These are phyloP conservation scores for Ectemnius cavifrons DNA, from an alignment of 2,888 invertebrate genomes.

Conservation along the genomic window DNA sequence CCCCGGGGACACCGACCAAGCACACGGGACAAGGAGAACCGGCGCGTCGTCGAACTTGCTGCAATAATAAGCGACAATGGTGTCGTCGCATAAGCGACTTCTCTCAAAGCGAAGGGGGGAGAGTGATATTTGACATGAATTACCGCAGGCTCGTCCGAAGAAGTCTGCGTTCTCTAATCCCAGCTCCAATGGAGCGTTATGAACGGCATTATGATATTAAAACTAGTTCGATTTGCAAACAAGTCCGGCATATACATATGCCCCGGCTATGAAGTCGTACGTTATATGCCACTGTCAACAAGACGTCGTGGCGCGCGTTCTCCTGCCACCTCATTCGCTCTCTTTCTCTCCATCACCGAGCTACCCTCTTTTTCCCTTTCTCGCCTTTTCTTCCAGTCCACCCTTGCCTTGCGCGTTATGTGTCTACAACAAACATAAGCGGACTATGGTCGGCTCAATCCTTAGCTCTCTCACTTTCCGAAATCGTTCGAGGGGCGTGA, in stretches of 20 bases:
- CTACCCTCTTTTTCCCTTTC: too few species aligned
- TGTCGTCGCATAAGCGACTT: too few species aligned
- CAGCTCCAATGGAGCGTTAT: background rate
- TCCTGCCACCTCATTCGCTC: too few species aligned
- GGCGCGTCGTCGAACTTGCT: background rate
- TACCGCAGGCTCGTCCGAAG: too few species aligned
- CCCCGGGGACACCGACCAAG: background rate
- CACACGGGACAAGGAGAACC: background rate
- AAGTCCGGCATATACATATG: background rate
- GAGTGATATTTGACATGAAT: too few species aligned
- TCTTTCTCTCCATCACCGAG: too few species aligned
- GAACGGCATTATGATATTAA: background rate
- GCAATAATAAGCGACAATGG: too few species aligned
- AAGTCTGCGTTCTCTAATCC: background rate
- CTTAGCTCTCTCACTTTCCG: background rate
- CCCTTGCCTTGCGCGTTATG: too few species aligned
- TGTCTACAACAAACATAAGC: too few species aligned
- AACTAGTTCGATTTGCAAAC: slow-evolving; percentile 9
- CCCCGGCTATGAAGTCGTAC: background rate
- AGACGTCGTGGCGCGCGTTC: slow-evolving; percentile 16
- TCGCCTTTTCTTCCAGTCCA: too few species aligned
- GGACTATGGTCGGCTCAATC: background rate
- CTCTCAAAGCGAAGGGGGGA: too few species aligned
- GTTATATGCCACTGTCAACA: background rate
- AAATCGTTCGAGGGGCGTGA: background rate